Evolutionary conservation across 1,140 invertebrate genomes (phyloP).

Genomic region (Heliconius hermathena): DNA sequence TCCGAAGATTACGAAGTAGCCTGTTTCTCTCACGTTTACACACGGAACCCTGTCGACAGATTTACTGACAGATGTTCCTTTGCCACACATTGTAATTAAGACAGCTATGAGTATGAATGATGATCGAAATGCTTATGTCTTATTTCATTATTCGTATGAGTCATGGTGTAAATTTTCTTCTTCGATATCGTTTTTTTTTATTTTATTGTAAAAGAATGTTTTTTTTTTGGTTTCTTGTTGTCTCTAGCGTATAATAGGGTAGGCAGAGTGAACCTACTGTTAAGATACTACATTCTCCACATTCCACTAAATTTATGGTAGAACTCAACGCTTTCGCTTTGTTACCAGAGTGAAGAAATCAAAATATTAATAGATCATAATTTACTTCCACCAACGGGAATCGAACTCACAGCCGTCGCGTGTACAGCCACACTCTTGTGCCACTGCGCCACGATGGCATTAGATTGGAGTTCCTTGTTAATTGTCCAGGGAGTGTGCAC

Average conservation of each 20-base stretch:
- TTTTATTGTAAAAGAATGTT: neutral
- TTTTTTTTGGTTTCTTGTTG: too few species aligned
- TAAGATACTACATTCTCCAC: too few species aligned
- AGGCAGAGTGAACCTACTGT: too few species aligned
- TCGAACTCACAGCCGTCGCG: too few species aligned
- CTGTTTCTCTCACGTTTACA: conserved; percentile 53
- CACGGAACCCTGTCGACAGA: conserved; percentile 50
- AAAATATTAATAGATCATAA: too few species aligned
- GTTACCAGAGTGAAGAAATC: too few species aligned
- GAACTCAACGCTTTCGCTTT: neutral
- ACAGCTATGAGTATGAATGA: neutral
- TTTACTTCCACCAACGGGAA: too few species aligned
- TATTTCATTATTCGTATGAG: neutral
- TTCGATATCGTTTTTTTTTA: neutral
- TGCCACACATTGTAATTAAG: conserved; percentile 4
- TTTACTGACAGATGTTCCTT: conserved; percentile 34
- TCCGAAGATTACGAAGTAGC: conserved; percentile 59
- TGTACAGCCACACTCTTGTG: too few species aligned
- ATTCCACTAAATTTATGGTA: too few species aligned
- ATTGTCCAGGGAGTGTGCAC: conserved; percentile 66
- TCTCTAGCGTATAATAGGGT: too few species aligned
- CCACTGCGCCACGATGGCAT: conserved; percentile 12
- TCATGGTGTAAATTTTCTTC: neutral
- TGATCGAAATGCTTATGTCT: neutral
- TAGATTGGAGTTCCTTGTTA: conserved; percentile 71